Conservation (phyloP, 1,140 invertebrate genomes). For the Caerostris extrusa region DNA sequence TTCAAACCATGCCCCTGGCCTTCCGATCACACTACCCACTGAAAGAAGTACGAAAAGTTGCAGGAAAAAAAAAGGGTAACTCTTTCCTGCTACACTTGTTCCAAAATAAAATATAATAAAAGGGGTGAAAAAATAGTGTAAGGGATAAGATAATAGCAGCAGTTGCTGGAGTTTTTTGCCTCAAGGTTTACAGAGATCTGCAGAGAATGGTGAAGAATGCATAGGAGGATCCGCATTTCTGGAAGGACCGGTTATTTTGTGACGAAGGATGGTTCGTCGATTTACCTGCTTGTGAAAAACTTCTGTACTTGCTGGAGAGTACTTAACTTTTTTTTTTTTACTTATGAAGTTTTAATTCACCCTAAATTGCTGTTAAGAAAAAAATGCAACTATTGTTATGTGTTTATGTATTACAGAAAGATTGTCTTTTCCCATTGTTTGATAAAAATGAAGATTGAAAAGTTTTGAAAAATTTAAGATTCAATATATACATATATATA, state of each 20-base stretch:
- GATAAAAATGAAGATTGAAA: no score
- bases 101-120: constrained; percentile 57
- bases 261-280: neutral
- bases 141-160: constrained; percentile 52
- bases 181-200: neutral
- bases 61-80: constrained; percentile 2
- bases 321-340: neutral
- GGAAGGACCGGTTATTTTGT: neutral
- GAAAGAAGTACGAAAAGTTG: constrained; percentile 25
- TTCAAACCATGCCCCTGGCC: neutral
- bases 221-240: neutral
- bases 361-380: no score
- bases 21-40: neutral
- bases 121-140: constrained; percentile 49
- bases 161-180: constrained; percentile 35
- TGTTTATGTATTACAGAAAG: no score
- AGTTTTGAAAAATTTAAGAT: no score
- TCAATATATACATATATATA: no score
- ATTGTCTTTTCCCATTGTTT: no score
- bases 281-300: constrained; percentile 2
- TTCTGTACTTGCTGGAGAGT: neutral
- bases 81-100: neutral
- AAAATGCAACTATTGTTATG: no score
- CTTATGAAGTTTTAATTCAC: no score
- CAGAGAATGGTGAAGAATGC: neutral